Conservation (phyloP, 2,113 vertebrate species). For the Labrus mixtus region DNA sequence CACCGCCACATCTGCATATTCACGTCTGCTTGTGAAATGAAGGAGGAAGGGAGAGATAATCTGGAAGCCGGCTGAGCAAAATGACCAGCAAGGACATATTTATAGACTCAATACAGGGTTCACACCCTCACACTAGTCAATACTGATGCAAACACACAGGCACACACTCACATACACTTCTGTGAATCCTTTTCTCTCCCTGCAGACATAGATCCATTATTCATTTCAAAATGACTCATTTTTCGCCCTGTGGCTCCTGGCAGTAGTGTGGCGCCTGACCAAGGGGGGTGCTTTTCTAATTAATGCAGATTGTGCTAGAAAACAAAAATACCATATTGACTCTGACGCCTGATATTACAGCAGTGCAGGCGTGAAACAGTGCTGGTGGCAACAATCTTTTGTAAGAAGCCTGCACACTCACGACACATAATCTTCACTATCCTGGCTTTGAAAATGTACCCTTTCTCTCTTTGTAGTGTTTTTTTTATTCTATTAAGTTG, state of each 20-base stretch:
- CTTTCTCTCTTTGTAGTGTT: not conserved
- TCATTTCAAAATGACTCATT: conserved; percentile 86
- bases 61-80: conserved; percentile 61
- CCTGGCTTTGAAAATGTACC: not conserved
- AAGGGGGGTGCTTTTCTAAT: conserved; percentile 78
- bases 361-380: conserved; percentile 55
- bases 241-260: conserved; percentile 77
- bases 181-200: conserved; percentile 70
- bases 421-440: not conserved
- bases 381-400: conserved; percentile 50
- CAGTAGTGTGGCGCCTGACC: conserved; percentile 71
- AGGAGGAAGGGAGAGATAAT: conserved; percentile 51
- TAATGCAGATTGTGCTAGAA: conserved; percentile 79
- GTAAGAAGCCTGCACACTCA: conserved; percentile 13
- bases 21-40: conserved; percentile 46
- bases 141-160: conserved; percentile 6
- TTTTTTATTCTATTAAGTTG: conserved; percentile 18
- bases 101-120: conserved; percentile 68
- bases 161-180: conserved; percentile 20
- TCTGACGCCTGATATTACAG: conserved; percentile 60
- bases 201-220: conserved; percentile 83
- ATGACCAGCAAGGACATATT: conserved; percentile 75
- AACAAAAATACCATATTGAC: conserved; percentile 78
- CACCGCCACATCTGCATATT: conserved; percentile 74
- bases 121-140: conserved; percentile 30